phyloP scores from a whole-genome alignment of 2,888 invertebrate species.

The Diadegma fenestrale region DNA sequence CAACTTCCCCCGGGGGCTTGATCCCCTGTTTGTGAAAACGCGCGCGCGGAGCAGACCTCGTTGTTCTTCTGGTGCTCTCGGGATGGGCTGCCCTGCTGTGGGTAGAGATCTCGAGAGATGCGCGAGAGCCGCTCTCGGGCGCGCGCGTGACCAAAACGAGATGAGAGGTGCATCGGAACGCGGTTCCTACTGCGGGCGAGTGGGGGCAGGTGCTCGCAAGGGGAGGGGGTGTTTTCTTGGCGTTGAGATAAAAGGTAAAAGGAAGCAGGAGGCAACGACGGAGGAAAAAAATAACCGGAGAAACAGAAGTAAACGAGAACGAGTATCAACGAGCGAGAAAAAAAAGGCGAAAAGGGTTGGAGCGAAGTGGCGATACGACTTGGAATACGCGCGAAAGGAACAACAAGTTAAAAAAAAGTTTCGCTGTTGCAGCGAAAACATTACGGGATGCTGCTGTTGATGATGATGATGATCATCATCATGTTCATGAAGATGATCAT shows the following conservation, averaged over 20 bases:
- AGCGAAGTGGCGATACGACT: constrained; percentile 66
- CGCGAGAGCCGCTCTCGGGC: constrained; percentile 2
- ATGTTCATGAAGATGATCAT: not conserved
- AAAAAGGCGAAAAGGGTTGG: constrained; percentile 37
- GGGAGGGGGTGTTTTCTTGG: constrained; percentile 55
- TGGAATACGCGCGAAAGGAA: constrained; percentile 56
- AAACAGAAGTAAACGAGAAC: constrained; percentile 34
- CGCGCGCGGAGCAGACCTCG: constrained; percentile 1
- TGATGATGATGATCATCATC: constrained; percentile 11
- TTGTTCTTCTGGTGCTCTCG: constrained; percentile 8
- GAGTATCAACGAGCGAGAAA: constrained; percentile 21
- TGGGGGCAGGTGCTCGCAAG: constrained; percentile 21
- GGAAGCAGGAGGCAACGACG: not conserved
- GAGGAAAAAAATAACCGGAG: constrained; percentile 11
- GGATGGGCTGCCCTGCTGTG: not conserved
- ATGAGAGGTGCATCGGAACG: constrained; percentile 53
- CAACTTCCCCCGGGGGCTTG: not conserved
- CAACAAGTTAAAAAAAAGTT: constrained; percentile 14
- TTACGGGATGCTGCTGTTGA: constrained; percentile 53
- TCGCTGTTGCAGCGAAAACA: constrained; percentile 48
- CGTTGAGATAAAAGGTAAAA: constrained; percentile 59
- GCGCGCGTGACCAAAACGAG: constrained; percentile 62
- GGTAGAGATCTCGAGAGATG: constrained; percentile 26
- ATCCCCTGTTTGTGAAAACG: constrained; percentile 29
- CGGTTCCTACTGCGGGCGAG: constrained; percentile 20